Evolutionary conservation across 2,797 vertebrate species (phyloP).

Genomic region (Toxotes lorentzi): DNA sequence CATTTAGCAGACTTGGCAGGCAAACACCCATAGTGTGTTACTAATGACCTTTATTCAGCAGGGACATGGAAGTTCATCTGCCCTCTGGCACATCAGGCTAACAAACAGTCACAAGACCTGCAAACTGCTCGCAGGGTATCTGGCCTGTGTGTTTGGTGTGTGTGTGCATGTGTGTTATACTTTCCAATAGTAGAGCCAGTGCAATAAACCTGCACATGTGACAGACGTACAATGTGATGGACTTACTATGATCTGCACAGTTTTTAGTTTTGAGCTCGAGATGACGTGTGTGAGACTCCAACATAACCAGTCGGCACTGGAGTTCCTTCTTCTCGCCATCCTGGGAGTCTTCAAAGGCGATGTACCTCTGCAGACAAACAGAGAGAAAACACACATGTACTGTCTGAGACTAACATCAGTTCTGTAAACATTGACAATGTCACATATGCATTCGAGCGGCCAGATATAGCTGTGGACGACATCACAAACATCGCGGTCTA

Average conservation of each 20-base stretch:
- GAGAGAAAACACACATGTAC: neutral
- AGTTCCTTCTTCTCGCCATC: conserved; percentile 98
- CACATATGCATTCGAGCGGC: neutral
- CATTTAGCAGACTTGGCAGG: conserved; percentile 26
- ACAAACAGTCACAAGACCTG: conserved; percentile 65
- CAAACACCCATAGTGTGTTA: conserved; percentile 19
- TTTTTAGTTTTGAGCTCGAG: conserved; percentile 96
- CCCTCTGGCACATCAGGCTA: conserved; percentile 40
- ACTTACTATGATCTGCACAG: conserved; percentile 98
- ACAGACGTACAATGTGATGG: neutral
- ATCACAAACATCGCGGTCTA: neutral
- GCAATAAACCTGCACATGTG: neutral
- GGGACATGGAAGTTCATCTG: conserved; percentile 23
- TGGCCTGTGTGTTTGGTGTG: conserved; percentile 8
- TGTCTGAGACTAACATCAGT: neutral
- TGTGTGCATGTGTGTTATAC: conserved; percentile 4
- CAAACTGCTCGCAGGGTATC: conserved; percentile 37
- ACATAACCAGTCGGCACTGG: conserved; percentile 88
- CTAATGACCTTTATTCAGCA: conserved; percentile 38
- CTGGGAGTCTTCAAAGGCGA: conserved; percentile 95
- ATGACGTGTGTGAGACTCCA: conserved; percentile 95
- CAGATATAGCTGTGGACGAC: neutral
- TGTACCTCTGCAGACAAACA: conserved; percentile 90
- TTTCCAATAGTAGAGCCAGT: conserved; percentile 11
- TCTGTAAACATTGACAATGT: neutral